Percentiles rank a stretch among this genome's conserved stretches.
These are phyloP conservation scores for Serilophus lunatus DNA, from an alignment of 2,113 vertebrate species.

Conservation along the genomic window DNA sequence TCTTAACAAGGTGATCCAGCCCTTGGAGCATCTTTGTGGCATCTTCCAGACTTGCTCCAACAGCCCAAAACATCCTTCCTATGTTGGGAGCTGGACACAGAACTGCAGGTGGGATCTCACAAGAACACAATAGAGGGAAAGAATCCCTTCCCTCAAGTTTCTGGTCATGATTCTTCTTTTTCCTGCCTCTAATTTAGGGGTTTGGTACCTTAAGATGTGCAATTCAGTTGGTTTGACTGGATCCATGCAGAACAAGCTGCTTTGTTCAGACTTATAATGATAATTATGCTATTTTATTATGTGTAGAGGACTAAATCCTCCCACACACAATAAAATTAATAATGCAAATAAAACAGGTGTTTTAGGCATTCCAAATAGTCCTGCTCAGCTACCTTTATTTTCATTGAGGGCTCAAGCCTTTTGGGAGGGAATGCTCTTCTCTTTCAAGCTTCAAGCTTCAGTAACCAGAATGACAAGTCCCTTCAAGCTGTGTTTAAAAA, in stretches of 20 bases:
- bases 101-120: background rate
- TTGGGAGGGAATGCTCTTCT: background rate
- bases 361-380: background rate
- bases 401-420: accelerated
- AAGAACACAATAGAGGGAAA: background rate
- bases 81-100: background rate
- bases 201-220: background rate
- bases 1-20: background rate
- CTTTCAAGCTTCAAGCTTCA: background rate
- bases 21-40: background rate
- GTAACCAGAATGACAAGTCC: background rate
- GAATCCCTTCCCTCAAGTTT: background rate
- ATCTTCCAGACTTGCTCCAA: background rate
- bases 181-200: background rate
- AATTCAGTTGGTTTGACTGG: background rate
- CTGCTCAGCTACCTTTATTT: background rate
- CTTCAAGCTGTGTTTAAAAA: background rate
- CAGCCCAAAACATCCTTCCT: background rate
- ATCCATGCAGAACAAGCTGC: background rate
- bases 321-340: background rate
- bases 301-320: background rate
- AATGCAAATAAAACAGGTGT: background rate
- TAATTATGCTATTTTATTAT: background rate
- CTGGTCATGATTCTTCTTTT: background rate
- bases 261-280: background rate